Base-by-base conservation (phyloP, 2,888 invertebrate genomes). In the Papilio gigon region DNA sequence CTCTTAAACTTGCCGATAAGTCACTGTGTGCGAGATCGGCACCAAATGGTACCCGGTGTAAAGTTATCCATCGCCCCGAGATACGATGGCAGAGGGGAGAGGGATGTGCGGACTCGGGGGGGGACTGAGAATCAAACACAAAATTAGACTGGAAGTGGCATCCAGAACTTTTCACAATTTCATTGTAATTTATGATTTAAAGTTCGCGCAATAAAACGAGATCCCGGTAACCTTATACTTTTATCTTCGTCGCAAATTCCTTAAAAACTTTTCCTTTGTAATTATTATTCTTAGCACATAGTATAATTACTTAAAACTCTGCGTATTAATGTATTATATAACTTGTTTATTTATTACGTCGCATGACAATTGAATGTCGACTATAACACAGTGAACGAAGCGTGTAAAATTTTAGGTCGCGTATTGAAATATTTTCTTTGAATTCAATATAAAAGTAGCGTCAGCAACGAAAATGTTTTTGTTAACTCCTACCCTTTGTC, bases 1-100 rank as follows among this genome's bases (percentile, higher is more conserved):
- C 84, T 80, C 83, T 88, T 87, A 88, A 90, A 91, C 85, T 90
- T 88, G 80, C 88, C 90, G 89, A 90, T 92, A 92, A 91, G 89
- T 91, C 90, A 90, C 83, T 82, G 84, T 80, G 73, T 66, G 85
- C 85, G 86, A 85, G 88, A 88, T 90, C 87, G 89, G 86, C 84
- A 85, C 84, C 86, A 83, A 89, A 88, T 86, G 89, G 89, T 86
- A 87, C 84, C 83, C 86, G 79, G 83, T 88, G 87, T 86, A 85
- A 89, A 89, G 86, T 90, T 90, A 88, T 85, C 88, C 85, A 85
- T 86, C 81, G 88, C 85, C 81, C 73, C 78, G 75, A 80, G 84
- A 81, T 78, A 81, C 80, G 80, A 62, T 30, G 58, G 53, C 53
- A 56, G 11, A 27, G 61, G 71, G 59, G 68, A 62, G 71, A 79